Evolutionary conservation across 2,888 invertebrate species (phyloP).

Genomic region (Pollenia labialis): DNA sequence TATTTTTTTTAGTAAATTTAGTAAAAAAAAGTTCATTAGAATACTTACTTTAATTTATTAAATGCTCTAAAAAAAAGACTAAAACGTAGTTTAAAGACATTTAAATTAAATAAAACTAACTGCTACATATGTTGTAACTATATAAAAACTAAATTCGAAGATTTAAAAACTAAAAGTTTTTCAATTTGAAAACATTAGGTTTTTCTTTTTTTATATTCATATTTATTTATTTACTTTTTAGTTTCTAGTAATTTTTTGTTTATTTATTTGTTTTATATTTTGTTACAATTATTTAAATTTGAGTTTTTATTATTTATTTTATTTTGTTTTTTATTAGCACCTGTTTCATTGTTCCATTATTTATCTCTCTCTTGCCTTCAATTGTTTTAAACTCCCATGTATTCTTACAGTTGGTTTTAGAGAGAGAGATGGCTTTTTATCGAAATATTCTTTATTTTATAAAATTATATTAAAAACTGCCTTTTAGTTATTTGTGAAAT

Average conservation of each 20-base stretch:
- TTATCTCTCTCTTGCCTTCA: conserved; percentile 51
- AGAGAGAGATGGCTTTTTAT: conserved; percentile 64
- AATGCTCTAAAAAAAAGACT: conserved; percentile 19
- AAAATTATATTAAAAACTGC: conserved; percentile 69
- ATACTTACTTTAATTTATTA: neutral
- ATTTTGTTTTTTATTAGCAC: conserved; percentile 80
- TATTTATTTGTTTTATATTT: conserved; percentile 70
- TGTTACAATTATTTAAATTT: conserved; percentile 67
- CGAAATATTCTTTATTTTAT: conserved; percentile 44
- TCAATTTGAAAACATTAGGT: conserved; percentile 79
- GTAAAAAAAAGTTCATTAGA: conserved; percentile 3
- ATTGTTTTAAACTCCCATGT: conserved; percentile 47
- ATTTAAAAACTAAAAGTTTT: conserved; percentile 84
- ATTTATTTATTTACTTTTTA: conserved; percentile 55
- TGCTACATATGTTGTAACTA: conserved; percentile 19
- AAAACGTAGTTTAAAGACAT: conserved; percentile 21
- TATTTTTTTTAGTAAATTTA: conserved; percentile 36
- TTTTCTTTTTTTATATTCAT: conserved; percentile 42
- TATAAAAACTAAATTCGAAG: conserved; percentile 69
- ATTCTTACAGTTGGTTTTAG: conserved; percentile 17
- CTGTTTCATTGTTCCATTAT: conserved; percentile 65
- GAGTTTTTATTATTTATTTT: conserved; percentile 63
- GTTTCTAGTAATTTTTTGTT: conserved; percentile 62
- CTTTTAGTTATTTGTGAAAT: conserved; percentile 63
- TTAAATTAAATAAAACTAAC: conserved; percentile 30